Evolutionary conservation across 2,888 invertebrate species (phyloP), one percentile per base, ranked within the genome.

Genomic region (Ferrisia virgata): DNA sequence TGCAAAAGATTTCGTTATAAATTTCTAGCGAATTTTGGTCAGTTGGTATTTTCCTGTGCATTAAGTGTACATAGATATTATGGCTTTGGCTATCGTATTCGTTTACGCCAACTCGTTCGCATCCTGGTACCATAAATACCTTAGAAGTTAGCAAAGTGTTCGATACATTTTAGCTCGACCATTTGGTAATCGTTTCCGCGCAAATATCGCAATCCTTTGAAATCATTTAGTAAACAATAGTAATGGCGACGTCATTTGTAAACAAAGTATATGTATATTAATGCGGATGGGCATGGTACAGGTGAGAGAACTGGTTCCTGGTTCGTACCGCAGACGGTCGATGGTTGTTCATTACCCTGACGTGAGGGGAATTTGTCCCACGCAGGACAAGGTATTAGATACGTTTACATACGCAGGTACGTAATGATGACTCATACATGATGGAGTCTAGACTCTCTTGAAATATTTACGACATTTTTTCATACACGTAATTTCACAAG

Each of bases 21-120:
- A 40, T 83, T 83, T 83, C 83, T 76, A 72, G 83, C 76, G 83
- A 83, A 83, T 83, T 83, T 83, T 69, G 15, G 39, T 31, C 58
- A 81, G 58, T 81, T 36, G 81, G 81, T 81, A 81, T 81, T 81
- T 81, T 81, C 81, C 81, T 53, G 11, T n/a, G n/a, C n/a, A n/a
- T n/a, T n/a, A n/a, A n/a, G n/a, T n/a, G n/a, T n/a, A n/a, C 4
- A 18, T 80, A 25, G 8, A 36, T 82, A 31, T 28, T 36, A 33
- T 76, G 18, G 76, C 28, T 28, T 28, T 18, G 22, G 22, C n/a
- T 1, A 53, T 53, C 18, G n/a, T 5, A 25, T 28, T 28, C 64
- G 28, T 28, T 13, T 5, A 28, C 64, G 64, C 64, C 64, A 64
- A 64, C 64, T 64, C 64, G 4, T 15, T 72, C 72, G 1, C 3